These are phyloP conservation scores for Kuschelorhynchus macadamiae DNA, from an alignment of 2,888 invertebrate genomes.

Conservation along the genomic window DNA sequence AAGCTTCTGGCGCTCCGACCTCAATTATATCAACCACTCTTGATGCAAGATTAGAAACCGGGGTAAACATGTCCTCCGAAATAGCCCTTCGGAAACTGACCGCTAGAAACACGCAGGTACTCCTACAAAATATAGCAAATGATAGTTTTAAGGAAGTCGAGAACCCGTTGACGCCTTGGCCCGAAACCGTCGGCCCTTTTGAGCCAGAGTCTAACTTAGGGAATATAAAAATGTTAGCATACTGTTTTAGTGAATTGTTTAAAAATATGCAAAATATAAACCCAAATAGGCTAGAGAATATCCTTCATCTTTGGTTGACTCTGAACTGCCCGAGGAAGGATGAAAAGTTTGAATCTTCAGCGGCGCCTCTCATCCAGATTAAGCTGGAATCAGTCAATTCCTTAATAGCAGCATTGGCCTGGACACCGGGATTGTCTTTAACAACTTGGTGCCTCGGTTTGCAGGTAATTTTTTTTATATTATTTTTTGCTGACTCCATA, in stretches of 20 bases:
- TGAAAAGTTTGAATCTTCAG: slow-evolving; percentile 73
- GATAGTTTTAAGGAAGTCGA: slow-evolving; percentile 55
- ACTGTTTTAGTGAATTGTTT: slow-evolving; percentile 80
- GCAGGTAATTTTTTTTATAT: slow-evolving; percentile 37
- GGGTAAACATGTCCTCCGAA: slow-evolving; percentile 84
- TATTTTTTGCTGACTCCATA: too few relatives aligned
- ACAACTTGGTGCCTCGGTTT: slow-evolving; percentile 83
- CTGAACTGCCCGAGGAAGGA: slow-evolving; percentile 75
- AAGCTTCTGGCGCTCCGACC: slow-evolving; percentile 53
- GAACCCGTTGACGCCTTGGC: slow-evolving; percentile 59
- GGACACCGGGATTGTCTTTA: slow-evolving; percentile 78
- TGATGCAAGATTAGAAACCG: slow-evolving; percentile 82
- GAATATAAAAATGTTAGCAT: slow-evolving; percentile 76
- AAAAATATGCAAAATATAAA: slow-evolving; percentile 78
- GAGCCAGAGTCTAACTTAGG: slow-evolving; percentile 63
- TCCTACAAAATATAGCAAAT: slow-evolving; percentile 62
- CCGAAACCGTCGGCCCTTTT: slow-evolving; percentile 66
- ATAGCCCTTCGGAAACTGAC: slow-evolving; percentile 76
- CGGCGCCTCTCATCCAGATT: slow-evolving; percentile 76
- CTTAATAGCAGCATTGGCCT: slow-evolving; percentile 77
- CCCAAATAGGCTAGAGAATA: slow-evolving; percentile 85
- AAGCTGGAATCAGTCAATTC: slow-evolving; percentile 77
- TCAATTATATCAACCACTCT: slow-evolving; percentile 76
- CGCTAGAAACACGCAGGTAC: slow-evolving; percentile 60
- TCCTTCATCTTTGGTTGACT: slow-evolving; percentile 89